Base-by-base conservation (phyloP, 2,797 vertebrate species). In the Neostethus bicornis region DNA sequence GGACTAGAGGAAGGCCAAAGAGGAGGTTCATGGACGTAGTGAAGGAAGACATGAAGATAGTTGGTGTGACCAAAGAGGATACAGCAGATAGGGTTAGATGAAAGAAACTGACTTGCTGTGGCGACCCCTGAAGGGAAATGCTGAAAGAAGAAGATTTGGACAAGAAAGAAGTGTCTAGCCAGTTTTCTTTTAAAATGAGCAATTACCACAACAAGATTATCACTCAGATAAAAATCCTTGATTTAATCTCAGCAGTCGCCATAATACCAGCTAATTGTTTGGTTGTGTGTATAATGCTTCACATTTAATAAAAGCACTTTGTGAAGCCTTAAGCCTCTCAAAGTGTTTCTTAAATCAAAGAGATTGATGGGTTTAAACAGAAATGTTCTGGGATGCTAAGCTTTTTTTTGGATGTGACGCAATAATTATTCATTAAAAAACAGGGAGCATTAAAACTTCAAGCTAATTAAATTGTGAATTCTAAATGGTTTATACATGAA, bases 201-300 rank as follows among this genome's bases (percentile, higher is more conserved):
- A 9, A 25, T 66, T 31, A 55, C 41, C 60, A 7, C 23, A 26
- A 10, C 47, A 12, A 26, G 16, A 35, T 39, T 45, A 64, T 61
- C 37, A 13, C 24, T 56, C 24, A 14, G 16, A 53, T 43, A 37
- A 41, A 39, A 42, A 41, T 11, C 31, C 8, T 45, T 47, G 41
- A 72, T 73, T 75, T 49, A 20, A 38, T 55, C 51, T 25, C 35
- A 37, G 29, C 26, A 23, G 44, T 66, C 25, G 9, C 55, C n/a
- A 16, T 51, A 11, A 61, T 53, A 32, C 37, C 1, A 50, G 24
- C 35, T 64, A 48, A 62, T 52, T 37, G 49, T 61, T 69, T 64
- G 25, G 32, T 35, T 34, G 60, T 53, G 24, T 38, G 46, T 45
- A 44, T 66, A 10, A 48, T 2, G 9, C 23, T 35, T 34, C 2